A percentile compares a stretch with the other conserved stretches of the same genome.
phyloP scores from a whole-genome alignment of 2,113 vertebrate genomes.

The Todiramphus chloris region DNA sequence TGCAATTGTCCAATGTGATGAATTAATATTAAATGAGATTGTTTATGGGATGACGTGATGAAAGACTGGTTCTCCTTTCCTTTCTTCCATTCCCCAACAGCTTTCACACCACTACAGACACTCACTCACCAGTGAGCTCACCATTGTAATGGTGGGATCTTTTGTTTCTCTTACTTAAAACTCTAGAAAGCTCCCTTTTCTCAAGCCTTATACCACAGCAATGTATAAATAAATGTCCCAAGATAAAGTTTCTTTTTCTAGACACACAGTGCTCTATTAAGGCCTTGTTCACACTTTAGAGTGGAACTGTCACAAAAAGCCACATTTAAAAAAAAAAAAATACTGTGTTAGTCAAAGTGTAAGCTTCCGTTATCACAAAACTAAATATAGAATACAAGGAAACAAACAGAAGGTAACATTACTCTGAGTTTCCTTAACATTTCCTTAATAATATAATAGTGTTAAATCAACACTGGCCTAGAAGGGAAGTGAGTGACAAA shows the following conservation, averaged over 20 bases:
- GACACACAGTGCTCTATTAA: neutral
- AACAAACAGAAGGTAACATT: slow-evolving; percentile 32
- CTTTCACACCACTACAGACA: neutral
- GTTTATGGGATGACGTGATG: neutral
- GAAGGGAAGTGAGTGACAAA: slow-evolving; percentile 9
- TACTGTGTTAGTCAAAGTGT: neutral
- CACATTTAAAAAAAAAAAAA: neutral
- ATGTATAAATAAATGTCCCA: neutral
- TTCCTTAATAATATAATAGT: slow-evolving; percentile 1
- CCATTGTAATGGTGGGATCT: neutral
- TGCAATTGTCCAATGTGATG: neutral
- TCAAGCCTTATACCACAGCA: neutral
- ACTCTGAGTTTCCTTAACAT: neutral
- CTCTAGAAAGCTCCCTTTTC: neutral
- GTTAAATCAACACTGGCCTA: neutral
- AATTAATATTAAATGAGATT: neutral
- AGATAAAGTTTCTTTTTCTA: neutral
- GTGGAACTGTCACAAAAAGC: neutral
- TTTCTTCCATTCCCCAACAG: neutral
- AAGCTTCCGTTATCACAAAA: neutral
- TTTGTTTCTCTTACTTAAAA: neutral
- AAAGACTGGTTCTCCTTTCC: neutral
- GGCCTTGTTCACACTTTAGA: neutral
- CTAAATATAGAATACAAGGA: slow-evolving; percentile 10
- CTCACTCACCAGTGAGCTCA: neutral